These are phyloP conservation scores for Hemiscyllium ocellatum DNA, from an alignment of 2,113 vertebrate genomes.

Conservation along the genomic window DNA sequence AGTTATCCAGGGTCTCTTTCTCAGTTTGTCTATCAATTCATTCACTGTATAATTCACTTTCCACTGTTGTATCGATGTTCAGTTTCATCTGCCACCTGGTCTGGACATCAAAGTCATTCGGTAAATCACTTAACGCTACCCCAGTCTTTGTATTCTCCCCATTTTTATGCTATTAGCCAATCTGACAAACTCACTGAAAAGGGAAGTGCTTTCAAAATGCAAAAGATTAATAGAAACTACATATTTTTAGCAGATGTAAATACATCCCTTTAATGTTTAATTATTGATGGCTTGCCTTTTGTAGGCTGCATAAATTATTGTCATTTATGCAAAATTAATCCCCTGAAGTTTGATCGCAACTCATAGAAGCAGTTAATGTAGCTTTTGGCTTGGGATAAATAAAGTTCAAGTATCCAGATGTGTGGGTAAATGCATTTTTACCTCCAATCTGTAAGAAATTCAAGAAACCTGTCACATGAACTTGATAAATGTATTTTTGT, in stretches of 20 bases:
- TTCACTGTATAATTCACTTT: background rate
- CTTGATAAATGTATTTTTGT: background rate
- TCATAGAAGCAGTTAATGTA: background rate
- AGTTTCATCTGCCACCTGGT: background rate
- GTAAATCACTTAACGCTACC: background rate
- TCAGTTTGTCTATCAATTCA: background rate
- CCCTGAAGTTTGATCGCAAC: background rate
- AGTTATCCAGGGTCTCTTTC: background rate
- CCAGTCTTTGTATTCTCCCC: background rate
- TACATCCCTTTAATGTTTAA: background rate
- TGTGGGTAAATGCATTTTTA: background rate
- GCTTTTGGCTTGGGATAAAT: background rate
- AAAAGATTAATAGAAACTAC: background rate
- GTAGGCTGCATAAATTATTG: background rate
- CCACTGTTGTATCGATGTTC: background rate
- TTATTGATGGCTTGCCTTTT: background rate
- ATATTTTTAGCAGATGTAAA: background rate
- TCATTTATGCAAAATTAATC: background rate
- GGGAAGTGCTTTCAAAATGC: background rate
- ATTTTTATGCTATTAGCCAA: background rate
- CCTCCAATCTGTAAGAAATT: background rate
- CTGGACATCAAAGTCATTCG: background rate
- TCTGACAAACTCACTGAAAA: background rate
- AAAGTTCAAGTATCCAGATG: background rate
- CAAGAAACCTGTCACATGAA: background rate